Evolutionary conservation across 2,797 vertebrate species (phyloP).

Genomic region (Sebastes hubbsi): DNA sequence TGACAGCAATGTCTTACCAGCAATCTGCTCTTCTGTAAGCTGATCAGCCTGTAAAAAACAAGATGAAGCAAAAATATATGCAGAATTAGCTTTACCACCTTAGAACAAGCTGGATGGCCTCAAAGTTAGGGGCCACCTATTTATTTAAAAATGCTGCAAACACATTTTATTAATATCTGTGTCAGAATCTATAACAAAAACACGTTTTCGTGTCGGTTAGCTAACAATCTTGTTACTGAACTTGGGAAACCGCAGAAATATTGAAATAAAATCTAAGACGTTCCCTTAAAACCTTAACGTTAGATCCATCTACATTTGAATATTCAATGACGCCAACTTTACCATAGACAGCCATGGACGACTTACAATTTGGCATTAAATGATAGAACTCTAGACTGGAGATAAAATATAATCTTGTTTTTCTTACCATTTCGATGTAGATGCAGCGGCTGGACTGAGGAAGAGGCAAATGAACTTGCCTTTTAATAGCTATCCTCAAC

Average conservation of each 20-base stretch:
- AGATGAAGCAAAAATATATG: conserved; percentile 1
- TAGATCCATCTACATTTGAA: no score
- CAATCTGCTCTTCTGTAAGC: conserved; percentile 99
- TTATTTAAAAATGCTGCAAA: no score
- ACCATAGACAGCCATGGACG: no score
- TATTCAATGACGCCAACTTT: no score
- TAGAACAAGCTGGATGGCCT: no score
- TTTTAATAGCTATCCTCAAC: conserved; percentile 89
- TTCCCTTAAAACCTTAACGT: no score
- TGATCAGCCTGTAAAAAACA: conserved; percentile 93
- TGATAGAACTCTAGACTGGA: no score
- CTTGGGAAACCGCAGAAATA: rapidly evolving
- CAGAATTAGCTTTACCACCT: background rate
- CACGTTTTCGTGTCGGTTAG: background rate
- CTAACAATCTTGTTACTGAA: no score
- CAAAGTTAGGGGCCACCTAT: background rate
- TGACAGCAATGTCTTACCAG: conserved; percentile 86
- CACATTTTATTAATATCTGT: no score
- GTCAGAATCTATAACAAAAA: no score
- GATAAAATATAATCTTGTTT: background rate
- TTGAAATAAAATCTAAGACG: no score
- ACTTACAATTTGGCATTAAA: no score
- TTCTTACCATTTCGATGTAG: conserved; percentile 75
- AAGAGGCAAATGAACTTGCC: conserved; percentile 77
- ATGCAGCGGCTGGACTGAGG: conserved; percentile 69